These are phyloP conservation scores for Cyprinodon variegatus DNA, from an alignment of 2,113 vertebrate genomes.

Conservation along the genomic window DNA sequence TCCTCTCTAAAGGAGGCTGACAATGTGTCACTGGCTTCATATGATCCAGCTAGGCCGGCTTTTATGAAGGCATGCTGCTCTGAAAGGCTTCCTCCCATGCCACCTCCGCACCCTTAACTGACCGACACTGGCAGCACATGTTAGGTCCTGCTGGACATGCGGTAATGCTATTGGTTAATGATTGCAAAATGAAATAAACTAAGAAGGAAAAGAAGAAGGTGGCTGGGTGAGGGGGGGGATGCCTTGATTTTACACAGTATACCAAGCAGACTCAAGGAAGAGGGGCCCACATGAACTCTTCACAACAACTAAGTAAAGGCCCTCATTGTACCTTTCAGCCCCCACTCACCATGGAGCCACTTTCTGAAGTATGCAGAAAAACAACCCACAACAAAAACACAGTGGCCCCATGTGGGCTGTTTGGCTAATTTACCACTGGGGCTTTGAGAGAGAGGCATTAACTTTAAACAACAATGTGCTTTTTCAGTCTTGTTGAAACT, in stretches of 20 bases:
- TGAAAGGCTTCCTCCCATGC: constrained; percentile 38
- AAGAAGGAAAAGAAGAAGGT: constrained; percentile 15
- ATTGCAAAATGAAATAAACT: constrained; percentile 44
- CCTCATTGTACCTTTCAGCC: neutral
- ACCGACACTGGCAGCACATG: constrained; percentile 55
- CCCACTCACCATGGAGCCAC: constrained; percentile 11
- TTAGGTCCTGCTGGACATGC: constrained; percentile 52
- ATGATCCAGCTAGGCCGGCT: constrained; percentile 20
- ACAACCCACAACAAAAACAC: constrained; percentile 58
- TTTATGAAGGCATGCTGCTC: constrained; percentile 33
- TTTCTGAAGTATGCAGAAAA: constrained; percentile 41
- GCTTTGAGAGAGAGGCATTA: constrained; percentile 47
- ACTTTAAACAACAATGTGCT: constrained; percentile 36
- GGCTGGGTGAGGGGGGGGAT: neutral
- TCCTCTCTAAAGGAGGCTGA: constrained; percentile 64
- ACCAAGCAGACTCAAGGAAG: neutral
- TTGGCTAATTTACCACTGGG: constrained; percentile 57
- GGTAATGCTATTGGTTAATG: constrained; percentile 56
- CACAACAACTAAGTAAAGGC: constrained; percentile 2
- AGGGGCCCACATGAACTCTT: constrained; percentile 30
- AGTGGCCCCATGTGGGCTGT: constrained; percentile 60
- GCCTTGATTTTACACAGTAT: constrained; percentile 7
- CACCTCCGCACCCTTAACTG: constrained; percentile 32
- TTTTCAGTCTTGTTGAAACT: constrained; percentile 43
- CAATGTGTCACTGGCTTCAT: constrained; percentile 46